Percentiles rank a stretch among this genome's conserved stretches.
Evolutionary conservation across 2,113 vertebrate genomes (phyloP).

Genomic region (Willisornis vidua): DNA sequence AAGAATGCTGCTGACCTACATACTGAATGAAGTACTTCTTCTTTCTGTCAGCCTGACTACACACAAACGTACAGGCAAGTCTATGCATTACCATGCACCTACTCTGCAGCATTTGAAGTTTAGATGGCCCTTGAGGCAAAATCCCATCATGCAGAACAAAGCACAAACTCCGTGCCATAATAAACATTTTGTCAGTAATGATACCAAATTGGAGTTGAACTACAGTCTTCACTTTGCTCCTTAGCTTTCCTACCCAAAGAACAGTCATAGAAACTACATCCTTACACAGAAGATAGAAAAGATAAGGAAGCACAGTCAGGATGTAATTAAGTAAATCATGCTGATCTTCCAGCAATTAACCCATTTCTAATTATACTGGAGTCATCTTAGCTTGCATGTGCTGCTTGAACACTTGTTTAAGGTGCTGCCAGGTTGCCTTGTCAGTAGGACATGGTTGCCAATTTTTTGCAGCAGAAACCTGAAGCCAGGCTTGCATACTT

Average conservation of each 20-base stretch:
- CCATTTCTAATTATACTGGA: slow-evolving; percentile 8
- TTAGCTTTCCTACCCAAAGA: neutral
- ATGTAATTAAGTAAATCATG: slow-evolving; percentile 15
- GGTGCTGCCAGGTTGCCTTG: neutral
- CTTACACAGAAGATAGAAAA: neutral
- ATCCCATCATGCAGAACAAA: neutral
- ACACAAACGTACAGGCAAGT: neutral
- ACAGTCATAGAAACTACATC: neutral
- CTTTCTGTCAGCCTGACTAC: neutral
- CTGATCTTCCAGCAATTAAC: neutral
- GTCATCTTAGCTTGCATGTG: neutral
- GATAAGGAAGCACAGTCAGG: neutral
- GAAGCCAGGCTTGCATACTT: neutral
- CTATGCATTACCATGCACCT: neutral
- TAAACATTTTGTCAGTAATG: neutral
- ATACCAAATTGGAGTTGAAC: neutral
- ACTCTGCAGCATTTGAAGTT: neutral
- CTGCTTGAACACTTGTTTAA: neutral
- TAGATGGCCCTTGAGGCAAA: neutral
- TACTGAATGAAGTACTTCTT: neutral
- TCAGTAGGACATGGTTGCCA: neutral
- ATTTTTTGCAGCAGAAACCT: neutral
- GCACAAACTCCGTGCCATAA: neutral
- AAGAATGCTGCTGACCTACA: neutral
- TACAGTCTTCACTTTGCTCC: neutral